A percentile compares a stretch with the other conserved stretches of the same genome.
Evolutionary conservation across 1,140 invertebrate species (phyloP).

Genomic region (Melitaea cinxia): DNA sequence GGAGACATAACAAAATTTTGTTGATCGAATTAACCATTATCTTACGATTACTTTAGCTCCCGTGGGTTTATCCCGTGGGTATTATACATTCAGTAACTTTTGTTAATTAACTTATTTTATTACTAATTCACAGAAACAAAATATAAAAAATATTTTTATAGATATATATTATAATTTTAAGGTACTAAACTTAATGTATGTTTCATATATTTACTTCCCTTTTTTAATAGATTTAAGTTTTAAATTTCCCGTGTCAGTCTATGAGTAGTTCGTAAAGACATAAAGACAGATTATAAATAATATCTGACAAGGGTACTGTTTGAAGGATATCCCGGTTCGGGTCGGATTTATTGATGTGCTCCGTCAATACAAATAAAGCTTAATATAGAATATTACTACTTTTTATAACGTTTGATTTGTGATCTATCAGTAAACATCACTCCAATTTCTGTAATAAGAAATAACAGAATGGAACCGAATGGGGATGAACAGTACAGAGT

Average conservation of each 20-base stretch:
- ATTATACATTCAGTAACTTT: too few species aligned
- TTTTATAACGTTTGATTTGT: background rate
- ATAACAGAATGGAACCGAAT: background rate
- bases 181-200: too few species aligned
- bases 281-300: slow-evolving; percentile 12
- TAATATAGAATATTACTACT: background rate
- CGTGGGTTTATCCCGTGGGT: too few species aligned
- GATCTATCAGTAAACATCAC: background rate
- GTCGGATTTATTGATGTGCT: slow-evolving; percentile 40
- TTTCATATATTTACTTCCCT: too few species aligned
- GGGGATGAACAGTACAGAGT: too few species aligned
- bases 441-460: background rate
- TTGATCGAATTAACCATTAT: background rate
- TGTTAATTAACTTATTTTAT: too few species aligned
- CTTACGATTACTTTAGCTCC: too few species aligned
- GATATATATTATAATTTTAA: too few species aligned
- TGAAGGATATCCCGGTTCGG: slow-evolving; percentile 15
- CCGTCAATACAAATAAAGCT: slow-evolving; percentile 24
- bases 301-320: slow-evolving; percentile 42
- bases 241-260: background rate
- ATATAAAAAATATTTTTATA: too few species aligned
- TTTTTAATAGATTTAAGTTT: too few species aligned
- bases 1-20: background rate
- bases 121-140: too few species aligned
- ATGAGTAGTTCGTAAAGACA: background rate